Percentiles rank a stretch among this genome's conserved stretches.
Conservation (phyloP, 2,113 vertebrate species). For the Planiliza haematocheilus region DNA sequence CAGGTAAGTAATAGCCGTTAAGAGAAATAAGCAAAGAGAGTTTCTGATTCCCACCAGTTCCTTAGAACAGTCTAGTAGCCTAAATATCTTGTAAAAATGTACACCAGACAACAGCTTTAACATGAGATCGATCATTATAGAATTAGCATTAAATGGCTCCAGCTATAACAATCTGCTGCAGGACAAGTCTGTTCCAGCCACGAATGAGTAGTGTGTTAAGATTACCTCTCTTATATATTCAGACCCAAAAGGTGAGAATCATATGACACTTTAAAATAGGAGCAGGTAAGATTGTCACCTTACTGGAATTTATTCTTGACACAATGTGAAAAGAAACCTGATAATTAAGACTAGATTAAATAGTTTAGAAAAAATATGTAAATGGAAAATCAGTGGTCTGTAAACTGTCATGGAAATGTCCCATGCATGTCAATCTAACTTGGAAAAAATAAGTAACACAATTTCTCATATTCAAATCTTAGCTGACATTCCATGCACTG, state of each 20-base stretch:
- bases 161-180: neutral
- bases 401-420: neutral
- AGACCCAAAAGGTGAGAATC: neutral
- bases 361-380: neutral
- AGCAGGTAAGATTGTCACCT: neutral
- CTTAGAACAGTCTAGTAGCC: no score
- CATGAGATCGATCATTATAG: no score
- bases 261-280: neutral
- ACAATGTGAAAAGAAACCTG: neutral
- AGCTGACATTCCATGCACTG: neutral
- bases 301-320: neutral
- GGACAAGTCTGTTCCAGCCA: neutral
- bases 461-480: neutral
- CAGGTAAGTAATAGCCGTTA: no score
- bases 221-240: neutral
- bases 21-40: no score
- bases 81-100: neutral
- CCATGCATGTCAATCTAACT: no score
- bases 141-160: neutral
- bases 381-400: neutral
- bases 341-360: neutral
- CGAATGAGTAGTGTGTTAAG: no score
- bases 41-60: no score
- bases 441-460: neutral
- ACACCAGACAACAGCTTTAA: neutral